Evolutionary conservation across 2,113 vertebrate species (phyloP).

Genomic region (Orcinus orca): DNA sequence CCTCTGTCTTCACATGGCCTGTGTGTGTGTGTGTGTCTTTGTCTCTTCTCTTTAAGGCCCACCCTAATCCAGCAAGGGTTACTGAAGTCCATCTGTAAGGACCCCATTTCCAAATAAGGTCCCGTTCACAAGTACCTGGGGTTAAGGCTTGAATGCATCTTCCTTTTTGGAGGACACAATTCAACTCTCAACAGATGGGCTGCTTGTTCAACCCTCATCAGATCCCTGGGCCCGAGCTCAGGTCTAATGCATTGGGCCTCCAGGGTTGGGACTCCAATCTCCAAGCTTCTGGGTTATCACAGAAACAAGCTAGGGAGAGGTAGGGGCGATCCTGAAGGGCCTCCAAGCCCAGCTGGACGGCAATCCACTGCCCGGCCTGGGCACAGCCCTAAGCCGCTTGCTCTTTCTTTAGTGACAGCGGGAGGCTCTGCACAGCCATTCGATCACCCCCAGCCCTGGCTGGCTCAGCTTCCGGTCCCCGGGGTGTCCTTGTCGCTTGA

Average conservation of each 20-base stretch:
- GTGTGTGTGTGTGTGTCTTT: too few relatives aligned
- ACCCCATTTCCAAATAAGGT: not conserved
- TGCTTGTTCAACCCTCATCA: not conserved
- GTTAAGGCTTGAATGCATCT: not conserved
- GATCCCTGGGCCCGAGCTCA: too few relatives aligned
- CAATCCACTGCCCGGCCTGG: not conserved
- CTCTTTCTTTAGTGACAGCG: not conserved
- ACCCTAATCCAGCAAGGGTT: not conserved
- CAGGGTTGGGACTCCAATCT: not conserved
- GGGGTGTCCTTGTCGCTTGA: not conserved
- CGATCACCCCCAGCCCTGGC: accelerated
- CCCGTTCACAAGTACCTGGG: not conserved
- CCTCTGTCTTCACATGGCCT: not conserved
- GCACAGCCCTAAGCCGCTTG: not conserved
- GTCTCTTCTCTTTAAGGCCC: not conserved
- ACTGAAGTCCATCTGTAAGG: not conserved
- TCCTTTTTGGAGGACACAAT: not conserved
- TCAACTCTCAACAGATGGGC: not conserved
- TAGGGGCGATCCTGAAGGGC: accelerated
- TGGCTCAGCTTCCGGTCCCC: not conserved
- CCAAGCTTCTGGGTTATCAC: not conserved
- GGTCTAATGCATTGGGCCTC: not conserved
- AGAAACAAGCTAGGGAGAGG: not conserved
- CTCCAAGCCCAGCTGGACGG: not conserved
- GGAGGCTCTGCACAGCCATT: not conserved